Evolutionary conservation across 1,140 invertebrate species (phyloP).

Genomic region (Drosophila kanapiae): DNA sequence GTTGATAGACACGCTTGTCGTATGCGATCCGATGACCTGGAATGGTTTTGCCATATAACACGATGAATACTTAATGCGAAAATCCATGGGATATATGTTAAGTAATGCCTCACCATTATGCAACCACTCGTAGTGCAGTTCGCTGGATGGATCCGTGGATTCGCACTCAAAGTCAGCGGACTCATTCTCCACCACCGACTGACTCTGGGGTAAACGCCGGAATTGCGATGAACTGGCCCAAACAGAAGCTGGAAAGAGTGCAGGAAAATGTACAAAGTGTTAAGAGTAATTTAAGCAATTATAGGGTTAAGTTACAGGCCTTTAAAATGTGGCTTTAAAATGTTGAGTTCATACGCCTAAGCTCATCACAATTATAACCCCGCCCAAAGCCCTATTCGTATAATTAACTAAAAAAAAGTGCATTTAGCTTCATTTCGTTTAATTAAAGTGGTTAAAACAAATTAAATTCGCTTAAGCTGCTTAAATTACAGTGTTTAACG

Average conservation of each 20-base stretch:
- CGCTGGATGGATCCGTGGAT: constrained; percentile 59
- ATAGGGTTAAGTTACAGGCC: constrained; percentile 4
- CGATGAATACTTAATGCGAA: constrained; percentile 9
- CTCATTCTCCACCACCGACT: constrained; percentile 76
- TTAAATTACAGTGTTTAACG: constrained; percentile 78
- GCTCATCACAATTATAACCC: constrained; percentile 24
- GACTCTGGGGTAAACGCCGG: constrained; percentile 69
- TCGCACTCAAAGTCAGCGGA: constrained; percentile 69
- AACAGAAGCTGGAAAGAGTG: constrained; percentile 45
- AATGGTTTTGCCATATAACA: constrained; percentile 33
- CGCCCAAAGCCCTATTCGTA: background rate
- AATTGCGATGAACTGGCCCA: constrained; percentile 62
- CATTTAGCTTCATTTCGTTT: constrained; percentile 66
- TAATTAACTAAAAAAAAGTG: constrained; percentile 43
- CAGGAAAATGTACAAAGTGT: constrained; percentile 1
- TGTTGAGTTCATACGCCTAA: constrained; percentile 1
- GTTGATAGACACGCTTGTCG: constrained; percentile 75
- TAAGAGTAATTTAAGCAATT: constrained; percentile 1
- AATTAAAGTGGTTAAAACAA: constrained; percentile 72
- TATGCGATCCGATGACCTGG: constrained; percentile 73
- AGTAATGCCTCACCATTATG: constrained; percentile 72
- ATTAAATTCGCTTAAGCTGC: constrained; percentile 72
- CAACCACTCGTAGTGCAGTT: constrained; percentile 79
- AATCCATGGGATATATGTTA: constrained; percentile 3
- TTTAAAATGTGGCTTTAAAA: constrained; percentile 4